These are phyloP conservation scores for Betta splendens DNA, from an alignment of 2,797 vertebrate species.

Conservation along the genomic window DNA sequence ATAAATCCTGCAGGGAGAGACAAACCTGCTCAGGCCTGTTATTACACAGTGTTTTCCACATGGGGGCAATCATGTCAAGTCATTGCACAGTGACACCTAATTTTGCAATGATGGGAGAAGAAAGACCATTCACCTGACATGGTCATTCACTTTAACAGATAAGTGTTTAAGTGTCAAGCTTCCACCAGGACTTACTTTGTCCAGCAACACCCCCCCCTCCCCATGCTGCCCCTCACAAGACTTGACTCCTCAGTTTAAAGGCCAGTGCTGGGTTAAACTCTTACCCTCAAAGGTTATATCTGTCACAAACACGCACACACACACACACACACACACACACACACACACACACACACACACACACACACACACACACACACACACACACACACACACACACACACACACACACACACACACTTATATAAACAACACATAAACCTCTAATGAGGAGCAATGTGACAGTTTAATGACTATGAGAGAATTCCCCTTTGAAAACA, in stretches of 20 bases:
- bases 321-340: slow-evolving; percentile 1
- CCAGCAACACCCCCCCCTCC: slow-evolving; percentile 12
- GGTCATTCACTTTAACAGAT: background rate
- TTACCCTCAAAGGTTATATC: slow-evolving; percentile 65
- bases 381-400: slow-evolving; percentile 6
- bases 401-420: slow-evolving; percentile 6
- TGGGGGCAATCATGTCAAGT: slow-evolving; percentile 60
- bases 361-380: slow-evolving; percentile 11
- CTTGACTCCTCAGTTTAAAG: slow-evolving; percentile 32
- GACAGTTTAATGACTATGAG: slow-evolving; percentile 11
- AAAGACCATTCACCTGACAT: background rate
- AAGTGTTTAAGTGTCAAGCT: slow-evolving; percentile 17
- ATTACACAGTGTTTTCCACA: slow-evolving; percentile 47
- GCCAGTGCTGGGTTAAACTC: slow-evolving; percentile 51
- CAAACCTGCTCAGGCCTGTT: slow-evolving; percentile 8
- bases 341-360: slow-evolving; percentile 7
- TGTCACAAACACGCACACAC: slow-evolving; percentile 15
- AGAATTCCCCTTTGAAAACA: slow-evolving; percentile 15
- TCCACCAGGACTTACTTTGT: slow-evolving; percentile 33
- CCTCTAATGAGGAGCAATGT: slow-evolving; percentile 37
- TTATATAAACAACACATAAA: background rate
- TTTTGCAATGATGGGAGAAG: background rate
- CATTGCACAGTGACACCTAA: background rate
- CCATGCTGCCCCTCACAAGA: slow-evolving; percentile 24
- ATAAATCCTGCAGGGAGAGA: slow-evolving; percentile 28